phyloP scores from a whole-genome alignment of 37 sponge, comb jelly and placozoan species.

The Petrosia ficiformis region DNA sequence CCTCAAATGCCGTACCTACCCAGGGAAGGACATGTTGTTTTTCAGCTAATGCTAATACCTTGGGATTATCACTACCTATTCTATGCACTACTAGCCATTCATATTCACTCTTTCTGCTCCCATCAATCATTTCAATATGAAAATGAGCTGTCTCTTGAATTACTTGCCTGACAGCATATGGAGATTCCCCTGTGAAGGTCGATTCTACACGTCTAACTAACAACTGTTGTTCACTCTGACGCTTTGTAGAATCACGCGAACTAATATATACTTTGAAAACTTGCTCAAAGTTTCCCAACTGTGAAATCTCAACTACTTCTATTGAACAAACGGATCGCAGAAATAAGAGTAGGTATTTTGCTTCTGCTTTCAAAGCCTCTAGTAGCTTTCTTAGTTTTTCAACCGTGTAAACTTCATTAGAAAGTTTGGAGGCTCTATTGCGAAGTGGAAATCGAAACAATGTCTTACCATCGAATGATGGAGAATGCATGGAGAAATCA shows the following conservation, averaged over 20 bases:
- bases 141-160: too few species aligned
- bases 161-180: background rate
- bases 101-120: too few species aligned
- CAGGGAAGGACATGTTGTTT: slow-evolving; percentile 33
- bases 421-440: background rate
- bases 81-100: slow-evolving; percentile 43
- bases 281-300: background rate
- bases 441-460: background rate
- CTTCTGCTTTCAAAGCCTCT: background rate
- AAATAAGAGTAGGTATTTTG: background rate
- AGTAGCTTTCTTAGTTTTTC: background rate
- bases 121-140: too few species aligned
- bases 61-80: slow-evolving; percentile 9
- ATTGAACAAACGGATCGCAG: background rate
- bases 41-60: slow-evolving; percentile 17
- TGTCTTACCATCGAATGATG: background rate
- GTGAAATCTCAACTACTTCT: background rate
- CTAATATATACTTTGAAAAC: background rate
- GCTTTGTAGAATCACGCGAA: background rate
- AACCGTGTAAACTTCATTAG: background rate
- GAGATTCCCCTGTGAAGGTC: background rate
- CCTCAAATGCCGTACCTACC: slow-evolving; percentile 49
- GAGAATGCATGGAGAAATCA: slow-evolving; percentile 18
- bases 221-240: too few species aligned
- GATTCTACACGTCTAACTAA: too few species aligned